A percentile compares a stretch with the other conserved stretches of the same genome.
Evolutionary conservation across 2,113 vertebrate species (phyloP).

Genomic region (Ammospiza caudacuta): DNA sequence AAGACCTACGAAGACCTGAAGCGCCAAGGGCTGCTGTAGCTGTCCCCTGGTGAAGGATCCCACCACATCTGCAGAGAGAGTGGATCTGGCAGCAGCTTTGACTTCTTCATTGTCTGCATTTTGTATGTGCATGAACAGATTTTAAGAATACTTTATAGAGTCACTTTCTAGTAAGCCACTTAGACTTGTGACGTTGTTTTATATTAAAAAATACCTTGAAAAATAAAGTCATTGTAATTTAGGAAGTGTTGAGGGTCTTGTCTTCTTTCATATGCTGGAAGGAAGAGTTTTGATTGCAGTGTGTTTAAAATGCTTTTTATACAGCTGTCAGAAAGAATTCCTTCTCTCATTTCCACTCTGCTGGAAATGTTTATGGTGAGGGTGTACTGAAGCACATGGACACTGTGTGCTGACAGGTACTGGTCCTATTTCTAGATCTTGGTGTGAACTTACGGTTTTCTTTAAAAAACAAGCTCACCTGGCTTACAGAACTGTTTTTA

Average conservation of each 20-base stretch:
- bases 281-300: background rate
- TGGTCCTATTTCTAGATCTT: accelerated
- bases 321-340: background rate
- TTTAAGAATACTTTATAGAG: conserved; percentile 62
- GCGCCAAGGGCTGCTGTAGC: conserved; percentile 92
- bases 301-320: background rate
- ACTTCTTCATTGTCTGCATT: background rate
- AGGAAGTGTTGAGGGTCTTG: background rate
- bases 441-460: background rate
- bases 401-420: background rate
- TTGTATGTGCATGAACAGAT: conserved; percentile 56
- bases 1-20: conserved; percentile 98
- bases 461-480: background rate
- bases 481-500: background rate
- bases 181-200: conserved; percentile 63
- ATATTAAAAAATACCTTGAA: conserved; percentile 47
- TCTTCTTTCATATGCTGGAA: background rate
- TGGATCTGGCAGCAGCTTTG: background rate
- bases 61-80: background rate
- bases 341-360: background rate
- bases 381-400: background rate
- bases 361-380: background rate
- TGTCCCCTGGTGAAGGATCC: background rate
- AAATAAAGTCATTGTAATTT: conserved; percentile 64
- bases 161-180: conserved; percentile 18